Conservation (phyloP, 2,797 vertebrate species). For the Microtus agrestis region DNA sequence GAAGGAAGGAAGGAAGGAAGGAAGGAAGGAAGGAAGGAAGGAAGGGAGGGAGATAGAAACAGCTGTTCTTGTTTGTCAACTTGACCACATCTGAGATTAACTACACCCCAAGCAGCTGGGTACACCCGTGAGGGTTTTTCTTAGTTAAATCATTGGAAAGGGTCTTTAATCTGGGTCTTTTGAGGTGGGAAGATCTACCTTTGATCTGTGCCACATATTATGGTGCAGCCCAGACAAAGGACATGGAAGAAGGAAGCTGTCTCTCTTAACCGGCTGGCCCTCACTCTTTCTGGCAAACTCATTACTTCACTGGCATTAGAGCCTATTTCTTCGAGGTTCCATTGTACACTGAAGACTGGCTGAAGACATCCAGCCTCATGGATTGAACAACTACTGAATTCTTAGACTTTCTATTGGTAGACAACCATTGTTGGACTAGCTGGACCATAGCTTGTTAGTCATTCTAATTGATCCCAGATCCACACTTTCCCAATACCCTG, state of each 20-base stretch:
- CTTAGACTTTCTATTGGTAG: background rate
- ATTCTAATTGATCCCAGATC: background rate
- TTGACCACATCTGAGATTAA: background rate
- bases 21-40: background rate
- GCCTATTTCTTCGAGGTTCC: background rate
- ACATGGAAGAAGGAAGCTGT: background rate
- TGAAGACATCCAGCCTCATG: background rate
- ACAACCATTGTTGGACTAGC: background rate
- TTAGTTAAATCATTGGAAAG: background rate
- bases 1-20: rapidly evolving
- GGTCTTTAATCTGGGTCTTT: background rate
- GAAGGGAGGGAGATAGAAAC: too few species aligned
- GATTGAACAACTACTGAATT: background rate
- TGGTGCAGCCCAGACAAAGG: background rate
- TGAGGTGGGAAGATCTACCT: background rate
- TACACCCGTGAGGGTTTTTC: background rate
- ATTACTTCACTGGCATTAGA: background rate
- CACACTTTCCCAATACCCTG: background rate
- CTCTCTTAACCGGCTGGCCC: background rate
- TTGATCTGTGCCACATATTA: background rate
- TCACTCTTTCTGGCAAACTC: background rate
- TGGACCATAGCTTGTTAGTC: background rate
- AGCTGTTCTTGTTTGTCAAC: background rate
- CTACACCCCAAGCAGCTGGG: background rate
- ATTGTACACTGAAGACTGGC: background rate